Evolutionary conservation across 2,888 invertebrate genomes (phyloP), one percentile per base, ranked within the genome.

Genomic region (Colletes collaris): DNA sequence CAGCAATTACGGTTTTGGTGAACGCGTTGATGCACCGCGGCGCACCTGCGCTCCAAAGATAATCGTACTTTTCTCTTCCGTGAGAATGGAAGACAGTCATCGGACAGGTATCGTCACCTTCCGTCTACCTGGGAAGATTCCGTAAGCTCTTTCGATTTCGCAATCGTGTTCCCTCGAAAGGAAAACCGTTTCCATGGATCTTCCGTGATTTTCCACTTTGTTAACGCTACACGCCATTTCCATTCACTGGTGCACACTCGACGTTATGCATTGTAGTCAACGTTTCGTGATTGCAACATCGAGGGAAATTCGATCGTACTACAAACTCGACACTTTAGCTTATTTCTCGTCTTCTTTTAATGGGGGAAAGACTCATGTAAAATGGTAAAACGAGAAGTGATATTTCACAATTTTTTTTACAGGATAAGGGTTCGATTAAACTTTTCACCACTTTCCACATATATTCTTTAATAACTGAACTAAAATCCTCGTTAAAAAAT

Each of bases 81-180:
- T 91, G 90, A 90, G 90, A 91, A 90, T 69, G 46, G 76, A 60
- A 81, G 70, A 84, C 79, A 89, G 82, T 91, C 91, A 90, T 90
- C 89, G 88, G 73, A 63, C 70, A 85, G 70, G 80, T 73, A 89
- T 89, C 85, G 84, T 86, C 80, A 73, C 56, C 19, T 65, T 64
- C 58, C 75, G 77, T 64, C 69, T 40, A 67, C 71, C 72, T 76
- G 73, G 73, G 77, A 84, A 76, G 77, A 81, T 85, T 72, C 72
- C 60, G 69, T 58, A 52, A 27, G 46, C 67, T n/a, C n/a, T 69
- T 60, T 65, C 64, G 68, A 58, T 86, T 86, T 87, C 80, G 86
- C 87, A 86, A 89, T 70, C 65, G 49, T 55, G 40, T 55, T 58
- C 59, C 68, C 75, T 70, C 59, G 65, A 79, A 84, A 83, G 84